Conservation (phyloP, 2,797 vertebrate species). For the Brotula barbata region DNA sequence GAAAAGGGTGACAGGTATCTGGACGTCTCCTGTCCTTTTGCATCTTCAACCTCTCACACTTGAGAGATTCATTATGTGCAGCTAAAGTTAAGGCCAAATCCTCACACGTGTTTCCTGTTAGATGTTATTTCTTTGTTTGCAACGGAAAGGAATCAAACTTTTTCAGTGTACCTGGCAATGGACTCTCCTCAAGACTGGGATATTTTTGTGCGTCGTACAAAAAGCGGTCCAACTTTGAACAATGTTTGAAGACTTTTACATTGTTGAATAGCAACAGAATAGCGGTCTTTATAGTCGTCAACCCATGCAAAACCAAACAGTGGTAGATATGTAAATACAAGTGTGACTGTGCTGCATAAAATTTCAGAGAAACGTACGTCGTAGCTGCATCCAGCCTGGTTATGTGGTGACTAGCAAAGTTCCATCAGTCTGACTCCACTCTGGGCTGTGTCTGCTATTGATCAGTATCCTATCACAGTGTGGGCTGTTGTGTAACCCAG, state of each 20-base stretch:
- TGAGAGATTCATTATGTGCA: slow-evolving; percentile 98
- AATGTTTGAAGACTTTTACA: slow-evolving; percentile 46
- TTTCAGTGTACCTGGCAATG: slow-evolving; percentile 13
- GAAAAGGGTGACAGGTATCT: slow-evolving; percentile 96
- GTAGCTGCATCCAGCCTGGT: slow-evolving; percentile 28
- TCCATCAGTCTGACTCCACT: slow-evolving; percentile 40
- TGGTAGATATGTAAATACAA: slow-evolving; percentile 49
- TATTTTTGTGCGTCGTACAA: slow-evolving; percentile 11
- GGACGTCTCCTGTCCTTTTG: slow-evolving; percentile 96
- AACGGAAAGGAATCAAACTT: slow-evolving; percentile 34
- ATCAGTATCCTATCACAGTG: slow-evolving; percentile 64
- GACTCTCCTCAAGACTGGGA: slow-evolving; percentile 5
- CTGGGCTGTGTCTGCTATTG: slow-evolving; percentile 65
- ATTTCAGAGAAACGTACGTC: slow-evolving; percentile 38
- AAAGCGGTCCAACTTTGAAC: slow-evolving; percentile 4
- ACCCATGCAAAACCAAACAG: slow-evolving; percentile 59
- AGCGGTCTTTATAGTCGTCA: slow-evolving; percentile 44
- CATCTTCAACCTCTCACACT: slow-evolving; percentile 94
- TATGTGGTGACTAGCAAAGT: slow-evolving; percentile 43
- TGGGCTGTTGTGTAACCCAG: slow-evolving; percentile 50
- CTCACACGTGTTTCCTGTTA: slow-evolving; percentile 26
- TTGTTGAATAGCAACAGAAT: slow-evolving; percentile 52
- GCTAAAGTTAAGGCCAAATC: slow-evolving; percentile 63
- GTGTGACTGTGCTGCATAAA: slow-evolving; percentile 30
- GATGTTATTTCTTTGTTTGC: slow-evolving; percentile 42